phyloP scores from a whole-genome alignment of 1,140 invertebrate species.

The Plutomurus gul region DNA sequence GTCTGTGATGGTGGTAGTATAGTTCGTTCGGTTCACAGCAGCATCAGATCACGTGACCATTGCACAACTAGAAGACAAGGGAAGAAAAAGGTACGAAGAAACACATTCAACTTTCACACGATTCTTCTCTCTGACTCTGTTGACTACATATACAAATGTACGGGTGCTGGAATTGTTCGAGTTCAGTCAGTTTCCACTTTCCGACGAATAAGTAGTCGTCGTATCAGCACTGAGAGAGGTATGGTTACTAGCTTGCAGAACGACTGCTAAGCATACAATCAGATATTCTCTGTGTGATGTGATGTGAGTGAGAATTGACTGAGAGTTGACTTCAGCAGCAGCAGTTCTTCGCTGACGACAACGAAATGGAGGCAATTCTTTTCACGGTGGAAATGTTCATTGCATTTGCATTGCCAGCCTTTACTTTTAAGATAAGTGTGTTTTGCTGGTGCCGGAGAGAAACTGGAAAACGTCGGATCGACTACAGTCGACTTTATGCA shows the following conservation, averaged over 20 bases:
- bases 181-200: background rate
- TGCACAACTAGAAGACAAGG: background rate
- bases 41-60: background rate
- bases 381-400: slow-evolving; percentile 3
- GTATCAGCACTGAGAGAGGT: too few relatives aligned
- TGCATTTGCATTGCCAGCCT: background rate
- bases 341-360: background rate
- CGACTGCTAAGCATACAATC: too few relatives aligned
- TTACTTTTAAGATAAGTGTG: too few relatives aligned
- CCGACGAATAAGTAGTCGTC: too few relatives aligned
- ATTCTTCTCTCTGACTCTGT: background rate
- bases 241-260: too few relatives aligned
- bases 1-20: background rate
- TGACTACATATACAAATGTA: background rate
- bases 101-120: background rate
- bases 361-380: slow-evolving; percentile 15
- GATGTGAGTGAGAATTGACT: background rate
- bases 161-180: background rate
- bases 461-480: too few relatives aligned
- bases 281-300: background rate
- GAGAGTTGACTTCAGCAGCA: too few relatives aligned
- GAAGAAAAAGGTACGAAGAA: background rate
- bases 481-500: too few relatives aligned
- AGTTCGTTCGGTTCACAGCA: background rate
- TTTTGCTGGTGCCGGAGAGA: too few relatives aligned